A percentile compares a stretch with the other conserved stretches of the same genome.
phyloP scores from a whole-genome alignment of 2,113 vertebrate species.

The Terrapene triunguis region DNA sequence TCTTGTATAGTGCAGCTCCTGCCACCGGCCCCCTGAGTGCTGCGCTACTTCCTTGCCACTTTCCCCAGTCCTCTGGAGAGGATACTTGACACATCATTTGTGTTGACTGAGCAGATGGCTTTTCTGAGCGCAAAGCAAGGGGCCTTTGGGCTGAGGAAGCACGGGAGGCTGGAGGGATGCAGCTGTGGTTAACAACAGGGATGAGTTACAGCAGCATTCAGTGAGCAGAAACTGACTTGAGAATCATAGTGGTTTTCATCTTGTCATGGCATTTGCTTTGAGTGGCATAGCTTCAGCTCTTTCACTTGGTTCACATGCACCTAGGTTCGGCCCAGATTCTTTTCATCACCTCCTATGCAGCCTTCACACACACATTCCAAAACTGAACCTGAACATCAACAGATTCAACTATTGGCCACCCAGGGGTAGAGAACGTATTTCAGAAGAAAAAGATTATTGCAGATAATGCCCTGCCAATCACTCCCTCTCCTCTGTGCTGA shows the following conservation, averaged over 20 bases:
- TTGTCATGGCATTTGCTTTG: neutral
- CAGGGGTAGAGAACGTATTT: neutral
- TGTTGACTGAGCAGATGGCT: neutral
- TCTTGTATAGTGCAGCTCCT: neutral
- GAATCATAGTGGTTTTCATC: neutral
- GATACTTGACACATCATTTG: neutral
- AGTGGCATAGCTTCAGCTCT: accelerated
- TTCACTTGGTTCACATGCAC: neutral
- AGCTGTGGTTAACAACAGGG: neutral
- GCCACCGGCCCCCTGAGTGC: neutral
- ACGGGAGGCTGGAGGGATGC: neutral
- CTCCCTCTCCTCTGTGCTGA: neutral
- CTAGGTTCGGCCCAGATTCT: neutral
- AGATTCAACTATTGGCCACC: neutral
- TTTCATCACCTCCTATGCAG: neutral
- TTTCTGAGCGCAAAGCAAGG: neutral
- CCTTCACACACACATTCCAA: neutral
- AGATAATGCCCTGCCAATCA: neutral
- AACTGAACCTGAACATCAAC: neutral
- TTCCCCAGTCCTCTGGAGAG: neutral
- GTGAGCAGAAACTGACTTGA: neutral
- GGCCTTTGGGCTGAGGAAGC: neutral
- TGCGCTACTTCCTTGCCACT: neutral
- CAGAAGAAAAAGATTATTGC: neutral
- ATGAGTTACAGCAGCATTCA: neutral